A percentile compares a stretch with the other conserved stretches of the same genome.
Evolutionary conservation across 2,113 vertebrate species (phyloP).

Genomic region (Ophthalmolycus amberensis): DNA sequence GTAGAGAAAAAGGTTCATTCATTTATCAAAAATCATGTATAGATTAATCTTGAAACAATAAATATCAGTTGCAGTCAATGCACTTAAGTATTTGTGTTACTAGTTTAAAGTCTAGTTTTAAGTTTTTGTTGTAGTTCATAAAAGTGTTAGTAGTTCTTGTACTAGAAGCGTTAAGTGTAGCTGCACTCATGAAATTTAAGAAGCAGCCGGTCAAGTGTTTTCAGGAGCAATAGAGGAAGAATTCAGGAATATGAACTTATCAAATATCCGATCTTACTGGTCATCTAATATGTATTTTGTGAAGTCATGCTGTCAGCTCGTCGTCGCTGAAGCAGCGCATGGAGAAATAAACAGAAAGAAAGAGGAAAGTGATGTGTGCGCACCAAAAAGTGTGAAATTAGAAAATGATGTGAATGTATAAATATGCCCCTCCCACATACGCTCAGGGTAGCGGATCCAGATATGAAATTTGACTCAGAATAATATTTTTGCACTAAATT

Average conservation of each 20-base stretch:
- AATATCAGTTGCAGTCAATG: background rate
- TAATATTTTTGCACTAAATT: constrained; percentile 29
- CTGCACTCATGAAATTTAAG: background rate
- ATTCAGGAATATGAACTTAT: background rate
- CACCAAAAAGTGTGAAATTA: constrained; percentile 1
- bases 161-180: background rate
- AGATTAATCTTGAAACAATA: background rate
- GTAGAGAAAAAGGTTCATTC: background rate
- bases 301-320: background rate
- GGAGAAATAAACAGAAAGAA: constrained; percentile 1
- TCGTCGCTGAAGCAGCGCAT: background rate
- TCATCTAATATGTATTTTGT: background rate
- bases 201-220: background rate
- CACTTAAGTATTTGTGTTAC: background rate
- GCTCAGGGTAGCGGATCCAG: background rate
- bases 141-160: background rate
- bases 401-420: constrained; percentile 1
- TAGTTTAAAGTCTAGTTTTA: background rate
- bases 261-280: background rate
- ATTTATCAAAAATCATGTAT: background rate
- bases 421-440: background rate
- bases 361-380: background rate
- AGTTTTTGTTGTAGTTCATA: background rate
- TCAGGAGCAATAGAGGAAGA: background rate
- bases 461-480: constrained; percentile 23